A percentile compares a stretch with the other conserved stretches of the same genome.
These are phyloP conservation scores for Nomada ferruginata DNA, from an alignment of 2,888 invertebrate species.

Conservation along the genomic window DNA sequence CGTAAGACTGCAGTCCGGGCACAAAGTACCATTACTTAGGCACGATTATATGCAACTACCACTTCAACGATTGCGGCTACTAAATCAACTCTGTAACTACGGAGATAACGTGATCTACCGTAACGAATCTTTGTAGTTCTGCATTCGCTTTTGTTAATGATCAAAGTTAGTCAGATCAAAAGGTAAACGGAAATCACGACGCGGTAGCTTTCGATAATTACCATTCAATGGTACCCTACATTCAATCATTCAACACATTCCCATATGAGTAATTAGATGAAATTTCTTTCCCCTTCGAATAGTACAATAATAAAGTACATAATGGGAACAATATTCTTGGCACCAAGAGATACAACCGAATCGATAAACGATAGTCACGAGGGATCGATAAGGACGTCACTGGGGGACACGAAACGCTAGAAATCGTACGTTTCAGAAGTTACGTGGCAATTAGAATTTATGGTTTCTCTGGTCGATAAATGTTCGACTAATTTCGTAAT, in stretches of 20 bases:
- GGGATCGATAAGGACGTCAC: background rate
- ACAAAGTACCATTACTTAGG: slow-evolving; percentile 54
- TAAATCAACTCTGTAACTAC: slow-evolving; percentile 64
- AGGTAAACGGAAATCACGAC: slow-evolving; percentile 42
- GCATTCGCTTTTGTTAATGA: slow-evolving; percentile 53
- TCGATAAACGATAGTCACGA: background rate
- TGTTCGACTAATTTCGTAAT: slow-evolving; percentile 44
- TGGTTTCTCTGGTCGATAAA: slow-evolving; percentile 17
- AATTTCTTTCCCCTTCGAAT: too few species aligned
- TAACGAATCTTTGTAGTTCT: slow-evolving; percentile 54
- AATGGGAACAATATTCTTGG: background rate
- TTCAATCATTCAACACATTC: too few species aligned
- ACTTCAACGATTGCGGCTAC: slow-evolving; percentile 53
- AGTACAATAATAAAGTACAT: too few species aligned
- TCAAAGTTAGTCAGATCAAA: slow-evolving; percentile 50
- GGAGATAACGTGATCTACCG: slow-evolving; percentile 56
- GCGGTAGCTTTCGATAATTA: slow-evolving; percentile 41
- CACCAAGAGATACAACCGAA: background rate
- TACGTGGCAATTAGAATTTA: slow-evolving; percentile 24
- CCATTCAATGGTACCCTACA: background rate
- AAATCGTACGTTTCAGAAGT: slow-evolving; percentile 12
- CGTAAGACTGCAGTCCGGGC: slow-evolving; percentile 35
- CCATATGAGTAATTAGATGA: too few species aligned
- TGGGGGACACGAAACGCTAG: background rate
- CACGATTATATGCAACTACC: slow-evolving; percentile 56